These are phyloP conservation scores for Andrena cerasifolii DNA, from an alignment of 1,140 invertebrate genomes.

Conservation along the genomic window DNA sequence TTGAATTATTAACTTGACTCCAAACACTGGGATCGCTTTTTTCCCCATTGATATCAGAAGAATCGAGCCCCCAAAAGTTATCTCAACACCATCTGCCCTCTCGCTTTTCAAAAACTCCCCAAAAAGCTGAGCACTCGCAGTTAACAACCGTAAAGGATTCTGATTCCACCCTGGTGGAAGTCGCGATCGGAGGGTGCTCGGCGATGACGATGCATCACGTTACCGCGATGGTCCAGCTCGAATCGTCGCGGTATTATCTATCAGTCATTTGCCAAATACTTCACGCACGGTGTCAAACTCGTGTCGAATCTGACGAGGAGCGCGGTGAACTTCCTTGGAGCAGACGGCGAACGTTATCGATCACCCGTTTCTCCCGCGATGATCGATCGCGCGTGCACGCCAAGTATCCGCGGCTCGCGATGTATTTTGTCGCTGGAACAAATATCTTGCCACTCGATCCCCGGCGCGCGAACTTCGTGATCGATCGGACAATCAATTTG, in stretches of 20 bases:
- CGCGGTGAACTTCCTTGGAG: conserved; percentile 49
- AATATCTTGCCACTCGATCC: conserved; percentile 67
- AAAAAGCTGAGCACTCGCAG: too few relatives aligned
- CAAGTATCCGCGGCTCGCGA: conserved; percentile 55
- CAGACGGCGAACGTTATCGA: conserved; percentile 60
- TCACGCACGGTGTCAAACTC: conserved; percentile 54
- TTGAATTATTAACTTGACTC: too few relatives aligned
- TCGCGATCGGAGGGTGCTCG: too few relatives aligned
- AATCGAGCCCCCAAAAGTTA: too few relatives aligned
- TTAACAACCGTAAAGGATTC: too few relatives aligned
- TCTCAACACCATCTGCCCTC: too few relatives aligned
- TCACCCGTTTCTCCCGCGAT: conserved; percentile 52
- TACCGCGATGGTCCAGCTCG: neutral
- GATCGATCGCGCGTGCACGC: conserved; percentile 63
- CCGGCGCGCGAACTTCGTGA: conserved; percentile 60
- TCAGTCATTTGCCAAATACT: conserved; percentile 34
- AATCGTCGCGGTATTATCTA: conserved; percentile 18
- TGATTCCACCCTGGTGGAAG: too few relatives aligned
- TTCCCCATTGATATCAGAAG: too few relatives aligned
- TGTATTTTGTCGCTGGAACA: conserved; percentile 65
- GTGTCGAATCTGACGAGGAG: conserved; percentile 40
- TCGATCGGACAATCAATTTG: conserved; percentile 68
- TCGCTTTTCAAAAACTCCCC: too few relatives aligned
- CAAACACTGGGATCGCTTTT: too few relatives aligned
- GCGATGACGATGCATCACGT: neutral